Percentiles rank a stretch among this genome's conserved stretches.
Conservation (phyloP, 2,797 vertebrate species). For the Poeciliopsis turneri region DNA sequence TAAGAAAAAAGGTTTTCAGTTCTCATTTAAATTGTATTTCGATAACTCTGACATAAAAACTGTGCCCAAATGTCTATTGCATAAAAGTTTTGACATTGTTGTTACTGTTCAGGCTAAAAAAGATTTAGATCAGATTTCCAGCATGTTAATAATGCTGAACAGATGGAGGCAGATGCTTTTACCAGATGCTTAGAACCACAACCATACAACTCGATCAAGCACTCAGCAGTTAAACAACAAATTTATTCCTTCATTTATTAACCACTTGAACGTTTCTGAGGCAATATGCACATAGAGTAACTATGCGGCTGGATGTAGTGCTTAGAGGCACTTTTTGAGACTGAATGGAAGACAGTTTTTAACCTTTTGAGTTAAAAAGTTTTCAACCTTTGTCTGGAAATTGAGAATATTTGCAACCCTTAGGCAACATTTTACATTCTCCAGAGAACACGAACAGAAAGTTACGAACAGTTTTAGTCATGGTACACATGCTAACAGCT, state of each 20-base stretch:
- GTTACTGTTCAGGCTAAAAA: constrained; percentile 12
- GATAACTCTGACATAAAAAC: background rate
- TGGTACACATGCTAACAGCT: background rate
- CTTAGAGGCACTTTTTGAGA: background rate
- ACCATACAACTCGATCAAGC: constrained; percentile 27
- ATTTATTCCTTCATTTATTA: constrained; percentile 3
- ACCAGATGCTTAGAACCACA: constrained; percentile 52
- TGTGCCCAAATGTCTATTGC: constrained; percentile 4
- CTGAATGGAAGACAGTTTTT: background rate
- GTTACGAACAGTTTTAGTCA: background rate
- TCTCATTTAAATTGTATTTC: background rate
- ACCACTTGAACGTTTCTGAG: background rate
- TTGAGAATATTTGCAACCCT: background rate
- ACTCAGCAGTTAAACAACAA: constrained; percentile 4
- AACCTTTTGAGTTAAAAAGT: background rate
- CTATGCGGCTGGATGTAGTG: background rate
- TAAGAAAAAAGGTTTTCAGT: background rate
- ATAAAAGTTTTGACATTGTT: constrained; percentile 12
- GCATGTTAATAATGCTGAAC: constrained; percentile 28
- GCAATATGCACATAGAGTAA: background rate
- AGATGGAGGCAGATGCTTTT: constrained; percentile 57
- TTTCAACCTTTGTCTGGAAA: background rate
- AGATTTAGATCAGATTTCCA: constrained; percentile 27
- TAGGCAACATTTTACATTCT: background rate
- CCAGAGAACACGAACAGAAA: background rate